Evolutionary conservation across 2,888 invertebrate genomes (phyloP).

Genomic region (Philereme transversata): DNA sequence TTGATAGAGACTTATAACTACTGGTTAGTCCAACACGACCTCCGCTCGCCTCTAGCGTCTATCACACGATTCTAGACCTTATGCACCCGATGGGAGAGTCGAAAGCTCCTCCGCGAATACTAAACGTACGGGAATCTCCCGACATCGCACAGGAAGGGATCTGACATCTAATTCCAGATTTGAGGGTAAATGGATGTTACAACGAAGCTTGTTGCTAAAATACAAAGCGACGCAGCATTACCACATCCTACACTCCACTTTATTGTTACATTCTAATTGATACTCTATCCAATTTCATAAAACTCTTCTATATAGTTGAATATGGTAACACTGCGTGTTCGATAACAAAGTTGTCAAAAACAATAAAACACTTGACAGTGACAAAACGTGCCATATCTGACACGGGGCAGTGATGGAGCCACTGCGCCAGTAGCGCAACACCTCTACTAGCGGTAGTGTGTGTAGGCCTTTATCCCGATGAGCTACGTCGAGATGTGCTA

Average conservation of each 20-base stretch:
- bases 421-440: slow-evolving; percentile 2
- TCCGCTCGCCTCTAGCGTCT: slow-evolving; percentile 45
- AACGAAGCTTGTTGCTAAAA: slow-evolving; percentile 38
- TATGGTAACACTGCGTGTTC: slow-evolving; percentile 8
- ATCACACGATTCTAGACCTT: slow-evolving; percentile 51
- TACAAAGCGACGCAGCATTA: slow-evolving; percentile 21
- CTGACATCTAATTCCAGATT: slow-evolving; percentile 44
- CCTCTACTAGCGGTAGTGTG: slow-evolving; percentile 31
- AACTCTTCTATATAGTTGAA: slow-evolving; percentile 13
- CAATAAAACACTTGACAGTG: slow-evolving; percentile 8
- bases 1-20: slow-evolving; percentile 75
- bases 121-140: slow-evolving; percentile 41
- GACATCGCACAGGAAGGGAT: slow-evolving; percentile 49
- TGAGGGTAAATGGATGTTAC: slow-evolving; percentile 32
- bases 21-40: slow-evolving; percentile 51
- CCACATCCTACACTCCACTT: neutral
- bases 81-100: slow-evolving; percentile 56
- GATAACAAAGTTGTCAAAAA: slow-evolving; percentile 1
- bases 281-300: slow-evolving; percentile 4
- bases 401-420: slow-evolving; percentile 16
- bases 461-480: slow-evolving; percentile 44
- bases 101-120: slow-evolving; percentile 47
- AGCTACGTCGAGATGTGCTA: slow-evolving; percentile 16
- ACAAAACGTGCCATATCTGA: slow-evolving; percentile 13
- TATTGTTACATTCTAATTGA: slow-evolving; percentile 2